These are phyloP conservation scores for Scolopax mira DNA, from an alignment of 2,113 vertebrate genomes.

Conservation along the genomic window DNA sequence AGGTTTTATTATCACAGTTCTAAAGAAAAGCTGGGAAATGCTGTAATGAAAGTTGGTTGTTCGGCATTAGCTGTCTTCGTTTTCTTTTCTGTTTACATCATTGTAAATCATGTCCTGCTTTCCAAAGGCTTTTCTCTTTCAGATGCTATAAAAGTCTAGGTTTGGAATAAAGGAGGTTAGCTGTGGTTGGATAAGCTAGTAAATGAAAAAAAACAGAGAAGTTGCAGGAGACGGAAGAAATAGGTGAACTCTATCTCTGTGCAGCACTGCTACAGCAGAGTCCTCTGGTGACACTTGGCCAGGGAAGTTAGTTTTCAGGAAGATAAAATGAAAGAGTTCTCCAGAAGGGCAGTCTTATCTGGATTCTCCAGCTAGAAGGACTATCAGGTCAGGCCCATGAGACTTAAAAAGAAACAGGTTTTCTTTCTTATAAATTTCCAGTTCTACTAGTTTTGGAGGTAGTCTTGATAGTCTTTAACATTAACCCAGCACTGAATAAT, in stretches of 20 bases:
- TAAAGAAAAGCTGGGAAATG: neutral
- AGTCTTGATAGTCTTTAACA: neutral
- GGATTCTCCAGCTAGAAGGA: neutral
- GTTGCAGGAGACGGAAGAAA: neutral
- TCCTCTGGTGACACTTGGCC: neutral
- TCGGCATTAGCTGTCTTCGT: neutral
- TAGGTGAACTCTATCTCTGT: neutral
- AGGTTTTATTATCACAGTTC: neutral
- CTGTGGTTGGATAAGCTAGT: neutral
- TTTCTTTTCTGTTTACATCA: neutral
- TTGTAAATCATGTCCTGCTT: neutral
- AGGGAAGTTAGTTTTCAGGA: neutral
- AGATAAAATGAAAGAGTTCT: neutral
- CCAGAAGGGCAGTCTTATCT: neutral
- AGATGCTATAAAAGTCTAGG: neutral
- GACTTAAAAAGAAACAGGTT: neutral
- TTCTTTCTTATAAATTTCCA: neutral
- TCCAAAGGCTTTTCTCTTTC: neutral
- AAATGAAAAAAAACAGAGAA: neutral
- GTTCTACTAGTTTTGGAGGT: neutral
- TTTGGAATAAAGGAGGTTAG: neutral
- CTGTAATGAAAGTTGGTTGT: neutral
- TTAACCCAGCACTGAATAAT: neutral
- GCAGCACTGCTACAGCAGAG: neutral
- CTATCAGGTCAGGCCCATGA: neutral